These are phyloP conservation scores for human (Homo sapiens) DNA, from an alignment of 2,113 vertebrate genomes.

Conservation along the genomic window DNA sequence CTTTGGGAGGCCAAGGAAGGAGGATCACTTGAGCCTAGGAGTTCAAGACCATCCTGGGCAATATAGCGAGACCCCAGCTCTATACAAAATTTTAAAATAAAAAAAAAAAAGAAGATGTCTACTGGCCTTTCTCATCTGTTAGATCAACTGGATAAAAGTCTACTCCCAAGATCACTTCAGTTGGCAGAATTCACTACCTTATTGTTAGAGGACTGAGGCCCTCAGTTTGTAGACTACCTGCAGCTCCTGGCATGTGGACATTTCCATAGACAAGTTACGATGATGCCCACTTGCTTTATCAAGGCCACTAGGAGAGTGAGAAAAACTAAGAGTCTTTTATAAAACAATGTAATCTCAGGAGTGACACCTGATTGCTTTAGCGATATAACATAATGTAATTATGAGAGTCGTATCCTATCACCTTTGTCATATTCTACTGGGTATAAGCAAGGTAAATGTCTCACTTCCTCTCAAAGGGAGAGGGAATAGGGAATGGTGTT, in stretches of 20 bases:
- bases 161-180: background rate
- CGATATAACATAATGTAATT: background rate
- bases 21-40: no score
- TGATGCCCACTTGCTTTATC: background rate
- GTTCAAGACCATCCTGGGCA: no score
- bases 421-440: background rate
- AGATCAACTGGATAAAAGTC: background rate
- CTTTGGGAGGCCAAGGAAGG: no score
- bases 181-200: background rate
- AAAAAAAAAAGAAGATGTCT: background rate
- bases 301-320: background rate
- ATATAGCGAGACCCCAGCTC: no score
- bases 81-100: no score
- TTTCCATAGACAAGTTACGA: background rate
- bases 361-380: background rate
- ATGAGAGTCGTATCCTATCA: background rate
- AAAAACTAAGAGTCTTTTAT: background rate
- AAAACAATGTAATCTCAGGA: background rate
- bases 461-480: background rate
- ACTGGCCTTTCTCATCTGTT: background rate
- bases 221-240: background rate
- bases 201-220: background rate
- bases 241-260: background rate
- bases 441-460: background rate
- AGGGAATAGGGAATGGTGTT: background rate